Conservation (phyloP, 1,140 invertebrate genomes). For the Cataglyphis hispanica region DNA sequence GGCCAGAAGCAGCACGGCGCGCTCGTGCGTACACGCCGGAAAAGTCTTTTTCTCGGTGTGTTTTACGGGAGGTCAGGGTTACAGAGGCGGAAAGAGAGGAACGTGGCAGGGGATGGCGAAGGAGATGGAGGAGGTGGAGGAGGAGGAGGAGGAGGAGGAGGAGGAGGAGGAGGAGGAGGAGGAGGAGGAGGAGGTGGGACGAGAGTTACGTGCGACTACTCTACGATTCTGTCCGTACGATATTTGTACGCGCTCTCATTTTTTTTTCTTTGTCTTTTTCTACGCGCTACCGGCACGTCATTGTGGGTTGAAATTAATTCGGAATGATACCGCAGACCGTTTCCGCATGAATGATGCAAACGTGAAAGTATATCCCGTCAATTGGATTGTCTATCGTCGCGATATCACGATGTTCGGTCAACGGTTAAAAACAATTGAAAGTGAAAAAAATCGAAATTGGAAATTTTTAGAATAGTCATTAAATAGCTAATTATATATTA, state of each 20-base stretch:
- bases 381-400: not conserved
- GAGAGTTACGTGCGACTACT: constrained; percentile 69
- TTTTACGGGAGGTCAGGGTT: constrained; percentile 85
- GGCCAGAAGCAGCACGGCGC: constrained; percentile 76
- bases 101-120: constrained; percentile 37
- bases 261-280: constrained; percentile 1
- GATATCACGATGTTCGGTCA: not conserved
- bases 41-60: constrained; percentile 84
- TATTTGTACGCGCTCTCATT: constrained; percentile 7
- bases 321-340: not conserved
- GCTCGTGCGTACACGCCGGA: constrained; percentile 81
- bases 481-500: not conserved
- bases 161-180: not conserved
- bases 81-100: constrained; percentile 81
- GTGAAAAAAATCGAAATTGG: not conserved
- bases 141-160: constrained; percentile 4
- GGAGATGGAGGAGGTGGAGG: too few relatives aligned
- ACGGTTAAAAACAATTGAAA: constrained; percentile 11
- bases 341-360: constrained; percentile 8
- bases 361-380: constrained; percentile 15
- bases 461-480: not conserved
- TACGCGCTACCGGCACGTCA: not conserved
- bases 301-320: constrained; percentile 11
- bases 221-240: constrained; percentile 34
- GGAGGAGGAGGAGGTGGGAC: constrained; percentile 32